Evolutionary conservation across 2,888 invertebrate species (phyloP).

Genomic region (Stomorhina lunata): DNA sequence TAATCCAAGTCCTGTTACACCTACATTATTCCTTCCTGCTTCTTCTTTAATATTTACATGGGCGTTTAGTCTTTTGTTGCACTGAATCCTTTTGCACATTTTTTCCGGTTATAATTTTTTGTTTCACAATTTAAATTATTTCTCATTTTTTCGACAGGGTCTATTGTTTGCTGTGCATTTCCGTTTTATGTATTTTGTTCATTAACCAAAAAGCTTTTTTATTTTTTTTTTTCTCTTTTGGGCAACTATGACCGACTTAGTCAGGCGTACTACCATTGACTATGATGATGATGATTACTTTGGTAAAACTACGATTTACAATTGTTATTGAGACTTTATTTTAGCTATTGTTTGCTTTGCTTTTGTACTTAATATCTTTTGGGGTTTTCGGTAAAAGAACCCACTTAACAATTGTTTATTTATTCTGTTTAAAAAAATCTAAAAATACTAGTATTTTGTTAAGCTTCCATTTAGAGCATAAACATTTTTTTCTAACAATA

Average conservation of each 20-base stretch:
- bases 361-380: conserved; percentile 8
- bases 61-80: background rate
- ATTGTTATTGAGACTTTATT: conserved; percentile 45
- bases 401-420: conserved; percentile 45
- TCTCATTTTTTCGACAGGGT: background rate
- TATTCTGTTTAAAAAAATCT: conserved; percentile 7
- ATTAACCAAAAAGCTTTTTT: conserved; percentile 56
- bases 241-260: conserved; percentile 17
- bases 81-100: conserved; percentile 18
- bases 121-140: conserved; percentile 14
- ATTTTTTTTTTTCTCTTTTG: no score
- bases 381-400: conserved; percentile 7
- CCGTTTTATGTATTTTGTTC: conserved; percentile 46
- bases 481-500: conserved; percentile 28
- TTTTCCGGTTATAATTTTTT: conserved; percentile 25
- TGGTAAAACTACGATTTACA: conserved; percentile 17
- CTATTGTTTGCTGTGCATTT: conserved; percentile 26
- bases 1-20: no score
- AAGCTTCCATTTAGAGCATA: conserved; percentile 56
- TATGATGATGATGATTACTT: background rate
- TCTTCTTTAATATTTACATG: background rate
- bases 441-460: conserved; percentile 44
- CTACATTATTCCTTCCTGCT: no score
- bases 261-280: no score
- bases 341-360: conserved; percentile 42